Evolutionary conservation across 2,888 invertebrate species (phyloP).

Genomic region (Therioaphis trifolii): DNA sequence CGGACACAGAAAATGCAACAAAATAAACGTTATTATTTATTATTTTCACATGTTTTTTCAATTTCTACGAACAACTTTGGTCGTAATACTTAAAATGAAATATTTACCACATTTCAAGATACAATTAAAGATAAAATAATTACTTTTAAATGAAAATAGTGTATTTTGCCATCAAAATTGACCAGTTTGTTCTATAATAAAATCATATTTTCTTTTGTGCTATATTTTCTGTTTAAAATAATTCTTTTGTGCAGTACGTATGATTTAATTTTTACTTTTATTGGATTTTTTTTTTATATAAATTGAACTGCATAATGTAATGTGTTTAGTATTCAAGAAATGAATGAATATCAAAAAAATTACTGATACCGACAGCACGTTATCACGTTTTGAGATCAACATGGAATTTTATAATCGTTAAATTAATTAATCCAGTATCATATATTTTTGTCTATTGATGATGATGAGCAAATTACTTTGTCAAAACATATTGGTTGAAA

Average conservation of each 20-base stretch:
- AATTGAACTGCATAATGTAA: too few relatives aligned
- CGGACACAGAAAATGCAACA: not conserved
- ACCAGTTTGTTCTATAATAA: too few relatives aligned
- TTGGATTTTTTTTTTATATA: too few relatives aligned
- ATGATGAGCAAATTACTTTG: not conserved
- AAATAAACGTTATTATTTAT: not conserved
- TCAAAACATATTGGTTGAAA: not conserved
- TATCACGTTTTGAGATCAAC: not conserved
- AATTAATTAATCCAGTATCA: constrained; percentile 27
- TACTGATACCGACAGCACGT: not conserved
- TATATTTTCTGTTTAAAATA: too few relatives aligned
- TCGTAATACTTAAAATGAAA: not conserved
- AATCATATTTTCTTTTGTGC: too few relatives aligned
- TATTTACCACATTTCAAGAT: not conserved
- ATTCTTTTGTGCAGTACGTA: too few relatives aligned
- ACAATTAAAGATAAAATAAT: too few relatives aligned
- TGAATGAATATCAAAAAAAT: not conserved
- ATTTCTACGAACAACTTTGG: not conserved
- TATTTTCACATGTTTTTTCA: not conserved
- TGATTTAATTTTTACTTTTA: too few relatives aligned
- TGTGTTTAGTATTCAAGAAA: too few relatives aligned
- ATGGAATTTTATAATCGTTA: not conserved
- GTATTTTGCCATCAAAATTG: too few relatives aligned
- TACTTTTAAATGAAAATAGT: too few relatives aligned
- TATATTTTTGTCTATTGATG: constrained; percentile 8